Evolutionary conservation across 2,113 vertebrate genomes (phyloP), one percentile per base, ranked within the genome.

Genomic region (Microtus ochrogaster): DNA sequence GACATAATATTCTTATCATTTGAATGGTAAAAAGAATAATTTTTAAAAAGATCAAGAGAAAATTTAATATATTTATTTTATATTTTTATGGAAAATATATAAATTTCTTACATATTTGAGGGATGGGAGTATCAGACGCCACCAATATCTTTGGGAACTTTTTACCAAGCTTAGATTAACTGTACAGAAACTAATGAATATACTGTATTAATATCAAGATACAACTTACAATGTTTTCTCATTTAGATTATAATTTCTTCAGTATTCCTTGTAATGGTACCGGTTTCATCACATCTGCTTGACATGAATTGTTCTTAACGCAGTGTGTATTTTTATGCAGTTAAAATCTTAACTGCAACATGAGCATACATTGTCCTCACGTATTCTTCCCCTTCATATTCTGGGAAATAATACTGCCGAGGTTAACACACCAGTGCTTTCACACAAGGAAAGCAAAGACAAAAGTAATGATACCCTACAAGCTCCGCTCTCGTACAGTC

Each of bases 91-190:
- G 19, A 33, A 90, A 55, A 55, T 66, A 66, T 13, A 52, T n/a
- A 85, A 28, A 73, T 21, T 63, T 49, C 47, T 92, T 84, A 49
- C 5, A 52, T 68, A 16, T 14, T 58, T 52, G 74, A 83, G 36
- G 21, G 14, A 6, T 41, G 33, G 33, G 44, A 65, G n/a, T 73
- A 76, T 41, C 55, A 52, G 11, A 66, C 8, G 76, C 44, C 6
- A 44, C 6, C 33, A 84, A 55, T 76, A 76, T n/a, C 13, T 26
- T 79, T 28, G 36, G n/a, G 33, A 44, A 21, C 10, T 3, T 44
- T 73, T 47, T 79, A 72, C 68, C 76, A 88, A 68, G 33, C 39
- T 92, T 94, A 74, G 55, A 72, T 66, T 70, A 93, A 92, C 52
- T 9, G 13, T 89, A 78, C 78, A 87, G 41, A 30, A 96, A 92